These are phyloP conservation scores for Anguilla anguilla DNA, from an alignment of 2,797 vertebrate species.

Conservation along the genomic window DNA sequence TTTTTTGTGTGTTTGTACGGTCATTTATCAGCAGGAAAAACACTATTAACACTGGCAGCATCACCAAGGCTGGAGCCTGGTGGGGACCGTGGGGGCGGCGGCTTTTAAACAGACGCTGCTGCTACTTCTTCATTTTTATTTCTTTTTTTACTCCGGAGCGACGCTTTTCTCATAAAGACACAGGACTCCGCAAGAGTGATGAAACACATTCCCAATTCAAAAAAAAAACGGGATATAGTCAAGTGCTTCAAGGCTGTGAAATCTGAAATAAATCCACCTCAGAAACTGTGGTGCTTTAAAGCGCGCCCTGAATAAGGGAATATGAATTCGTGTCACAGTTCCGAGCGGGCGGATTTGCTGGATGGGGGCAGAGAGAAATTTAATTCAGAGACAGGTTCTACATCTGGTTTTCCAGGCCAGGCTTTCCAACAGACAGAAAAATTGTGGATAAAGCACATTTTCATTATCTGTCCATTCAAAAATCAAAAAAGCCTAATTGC, in stretches of 20 bases:
- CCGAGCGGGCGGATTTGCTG: background rate
- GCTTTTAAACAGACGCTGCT: background rate
- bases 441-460: background rate
- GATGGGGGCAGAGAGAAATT: background rate
- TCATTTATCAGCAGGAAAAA: background rate
- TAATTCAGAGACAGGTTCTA: background rate
- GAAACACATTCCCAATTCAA: background rate
- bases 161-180: background rate
- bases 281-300: background rate
- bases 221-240: background rate
- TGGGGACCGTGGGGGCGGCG: background rate
- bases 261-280: background rate
- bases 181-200: background rate
- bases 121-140: background rate
- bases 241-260: background rate
- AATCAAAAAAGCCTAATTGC: background rate
- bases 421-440: background rate
- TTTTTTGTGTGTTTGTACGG: background rate
- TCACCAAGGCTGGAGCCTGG: background rate
- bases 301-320: background rate
- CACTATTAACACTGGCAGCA: conserved; percentile 1
- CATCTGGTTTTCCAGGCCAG: background rate
- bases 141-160: background rate
- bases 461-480: background rate
- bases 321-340: conserved; percentile 3